Conservation (phyloP, 2,888 invertebrate species). For the Tenthredo distinguenda region DNA sequence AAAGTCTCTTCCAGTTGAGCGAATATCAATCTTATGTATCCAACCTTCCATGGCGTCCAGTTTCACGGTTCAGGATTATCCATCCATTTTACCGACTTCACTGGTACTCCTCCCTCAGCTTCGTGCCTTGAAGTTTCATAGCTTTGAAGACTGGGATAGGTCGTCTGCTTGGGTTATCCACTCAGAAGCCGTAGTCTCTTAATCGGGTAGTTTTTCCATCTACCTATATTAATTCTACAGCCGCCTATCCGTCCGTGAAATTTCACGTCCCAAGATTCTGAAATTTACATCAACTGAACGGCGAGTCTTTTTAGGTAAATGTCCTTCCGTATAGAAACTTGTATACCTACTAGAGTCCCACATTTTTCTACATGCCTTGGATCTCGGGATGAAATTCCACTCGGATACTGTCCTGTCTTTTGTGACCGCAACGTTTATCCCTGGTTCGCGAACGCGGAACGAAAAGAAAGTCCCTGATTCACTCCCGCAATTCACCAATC, state of each 20-base stretch:
- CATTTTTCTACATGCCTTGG: neutral
- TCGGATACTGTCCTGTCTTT: neutral
- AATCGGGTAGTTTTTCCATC: neutral
- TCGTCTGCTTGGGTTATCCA: neutral
- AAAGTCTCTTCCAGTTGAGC: constrained; percentile 8
- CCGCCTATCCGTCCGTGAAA: neutral
- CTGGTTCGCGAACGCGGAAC: neutral
- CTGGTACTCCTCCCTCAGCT: neutral
- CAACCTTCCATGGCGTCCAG: constrained; percentile 8
- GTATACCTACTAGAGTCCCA: neutral
- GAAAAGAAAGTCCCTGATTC: neutral
- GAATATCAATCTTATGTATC: constrained; percentile 40
- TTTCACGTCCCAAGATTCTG: neutral
- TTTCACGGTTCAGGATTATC: neutral
- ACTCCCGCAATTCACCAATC: neutral
- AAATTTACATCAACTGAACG: constrained; percentile 5
- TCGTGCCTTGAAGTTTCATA: neutral
- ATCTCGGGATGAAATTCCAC: neutral
- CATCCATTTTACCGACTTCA: neutral
- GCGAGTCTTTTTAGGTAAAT: neutral
- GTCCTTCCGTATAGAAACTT: neutral
- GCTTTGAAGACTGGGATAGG: constrained; percentile 2
- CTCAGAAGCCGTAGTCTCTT: neutral
- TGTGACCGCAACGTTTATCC: neutral
- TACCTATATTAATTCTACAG: neutral